These are phyloP conservation scores for Centropus unirufus DNA, from an alignment of 2,113 vertebrate genomes.

Conservation along the genomic window DNA sequence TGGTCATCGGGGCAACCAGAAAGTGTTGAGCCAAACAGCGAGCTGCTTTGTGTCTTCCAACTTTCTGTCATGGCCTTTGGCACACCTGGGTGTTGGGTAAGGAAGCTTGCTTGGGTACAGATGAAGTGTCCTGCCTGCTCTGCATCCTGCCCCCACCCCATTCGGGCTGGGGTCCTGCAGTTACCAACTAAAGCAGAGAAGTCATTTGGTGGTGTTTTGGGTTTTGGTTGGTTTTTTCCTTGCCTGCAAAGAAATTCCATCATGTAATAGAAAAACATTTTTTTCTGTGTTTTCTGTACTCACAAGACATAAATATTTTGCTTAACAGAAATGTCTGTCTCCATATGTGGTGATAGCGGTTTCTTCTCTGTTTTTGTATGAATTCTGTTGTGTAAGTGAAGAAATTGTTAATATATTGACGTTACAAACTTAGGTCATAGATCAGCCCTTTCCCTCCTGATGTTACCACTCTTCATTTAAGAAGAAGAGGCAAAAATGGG, in stretches of 20 bases:
- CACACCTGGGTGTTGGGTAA: neutral
- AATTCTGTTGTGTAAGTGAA: neutral
- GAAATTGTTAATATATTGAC: neutral
- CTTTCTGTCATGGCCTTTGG: neutral
- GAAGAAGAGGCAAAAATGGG: neutral
- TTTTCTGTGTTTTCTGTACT: neutral
- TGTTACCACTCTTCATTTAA: neutral
- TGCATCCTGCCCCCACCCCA: neutral
- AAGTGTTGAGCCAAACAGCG: neutral
- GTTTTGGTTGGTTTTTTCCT: neutral
- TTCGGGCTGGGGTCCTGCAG: neutral
- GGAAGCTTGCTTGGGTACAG: neutral
- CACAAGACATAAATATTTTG: neutral
- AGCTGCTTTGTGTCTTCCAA: neutral
- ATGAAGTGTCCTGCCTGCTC: neutral
- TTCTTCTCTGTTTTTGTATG: neutral
- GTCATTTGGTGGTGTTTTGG: neutral
- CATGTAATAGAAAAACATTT: neutral
- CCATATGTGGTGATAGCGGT: neutral
- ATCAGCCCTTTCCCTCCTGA: neutral
- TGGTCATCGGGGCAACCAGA: rapidly evolving
- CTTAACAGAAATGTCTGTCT: neutral
- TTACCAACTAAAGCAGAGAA: neutral
- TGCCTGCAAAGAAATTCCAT: neutral
- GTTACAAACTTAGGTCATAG: neutral